phyloP scores from a whole-genome alignment of 2,888 invertebrate genomes.

The Diaperis boleti region DNA sequence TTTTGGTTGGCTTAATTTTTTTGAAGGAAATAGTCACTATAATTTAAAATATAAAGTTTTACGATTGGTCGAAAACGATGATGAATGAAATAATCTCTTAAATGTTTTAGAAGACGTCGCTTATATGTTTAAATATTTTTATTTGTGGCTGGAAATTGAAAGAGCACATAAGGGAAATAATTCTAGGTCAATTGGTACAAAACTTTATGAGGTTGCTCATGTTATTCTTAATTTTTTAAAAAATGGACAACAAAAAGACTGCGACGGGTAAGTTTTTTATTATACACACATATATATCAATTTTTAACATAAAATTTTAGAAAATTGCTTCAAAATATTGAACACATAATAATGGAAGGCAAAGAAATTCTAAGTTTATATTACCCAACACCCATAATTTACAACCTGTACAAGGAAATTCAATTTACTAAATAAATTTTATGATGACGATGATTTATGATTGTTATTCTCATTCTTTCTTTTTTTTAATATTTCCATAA shows the following conservation, averaged over 20 bases:
- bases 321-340: conserved; percentile 56
- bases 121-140: conserved; percentile 59
- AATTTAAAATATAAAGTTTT: too few species aligned
- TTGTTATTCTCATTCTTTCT: too few species aligned
- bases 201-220: conserved; percentile 58
- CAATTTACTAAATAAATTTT: conserved; percentile 58
- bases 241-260: conserved; percentile 56
- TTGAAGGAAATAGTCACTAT: too few species aligned
- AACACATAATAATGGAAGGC: conserved; percentile 58
- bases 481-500: too few species aligned
- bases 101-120: conserved; percentile 56
- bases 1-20: too few species aligned
- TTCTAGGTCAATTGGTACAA: conserved; percentile 56
- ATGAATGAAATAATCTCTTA: too few species aligned
- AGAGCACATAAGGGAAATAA: conserved; percentile 56
- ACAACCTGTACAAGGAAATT: conserved; percentile 58
- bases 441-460: too few species aligned
- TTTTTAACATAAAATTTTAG: conserved; percentile 53
- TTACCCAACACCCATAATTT: conserved; percentile 58
- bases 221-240: conserved; percentile 58
- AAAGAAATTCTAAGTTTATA: conserved; percentile 58
- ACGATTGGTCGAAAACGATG: too few species aligned
- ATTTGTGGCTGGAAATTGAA: conserved; percentile 58
- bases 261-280: too few species aligned
- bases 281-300: too few species aligned